These are phyloP conservation scores for Incurvaria masculella DNA, from an alignment of 2,888 invertebrate species.

Conservation along the genomic window DNA sequence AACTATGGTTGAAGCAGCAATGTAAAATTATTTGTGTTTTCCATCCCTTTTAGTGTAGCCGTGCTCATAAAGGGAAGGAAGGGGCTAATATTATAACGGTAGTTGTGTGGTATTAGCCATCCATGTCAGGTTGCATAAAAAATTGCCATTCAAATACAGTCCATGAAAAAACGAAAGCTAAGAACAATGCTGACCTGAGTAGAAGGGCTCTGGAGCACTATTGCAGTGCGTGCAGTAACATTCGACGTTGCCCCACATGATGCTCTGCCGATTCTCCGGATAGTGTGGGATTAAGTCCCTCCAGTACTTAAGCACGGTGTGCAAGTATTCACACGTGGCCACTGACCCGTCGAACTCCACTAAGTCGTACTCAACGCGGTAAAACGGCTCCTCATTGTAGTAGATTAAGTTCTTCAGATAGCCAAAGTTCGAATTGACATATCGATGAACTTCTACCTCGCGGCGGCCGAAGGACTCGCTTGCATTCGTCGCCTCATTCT, in stretches of 20 bases:
- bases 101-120: too few relatives aligned
- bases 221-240: conserved; percentile 38
- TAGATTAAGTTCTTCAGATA: neutral
- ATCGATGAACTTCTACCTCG: neutral
- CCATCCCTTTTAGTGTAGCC: too few relatives aligned
- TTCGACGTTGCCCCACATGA: conserved; percentile 37
- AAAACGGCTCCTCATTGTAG: neutral
- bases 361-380: conserved; percentile 25
- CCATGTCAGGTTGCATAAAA: too few relatives aligned
- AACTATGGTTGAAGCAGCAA: too few relatives aligned
- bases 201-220: too few relatives aligned
- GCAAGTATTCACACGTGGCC: conserved; percentile 38
- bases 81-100: too few relatives aligned
- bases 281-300: conserved; percentile 32
- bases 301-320: conserved; percentile 41
- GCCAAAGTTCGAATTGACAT: neutral
- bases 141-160: too few relatives aligned
- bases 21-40: too few relatives aligned
- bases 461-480: neutral
- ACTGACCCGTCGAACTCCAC: conserved; percentile 28
- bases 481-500: neutral
- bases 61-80: too few relatives aligned
- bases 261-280: conserved; percentile 34
- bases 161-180: too few relatives aligned
- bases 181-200: too few relatives aligned